Evolutionary conservation across 92 coral and sea anemone species (phyloP), one percentile per base, ranked within the genome.

Genomic region (Umimayanthus kanabou): DNA sequence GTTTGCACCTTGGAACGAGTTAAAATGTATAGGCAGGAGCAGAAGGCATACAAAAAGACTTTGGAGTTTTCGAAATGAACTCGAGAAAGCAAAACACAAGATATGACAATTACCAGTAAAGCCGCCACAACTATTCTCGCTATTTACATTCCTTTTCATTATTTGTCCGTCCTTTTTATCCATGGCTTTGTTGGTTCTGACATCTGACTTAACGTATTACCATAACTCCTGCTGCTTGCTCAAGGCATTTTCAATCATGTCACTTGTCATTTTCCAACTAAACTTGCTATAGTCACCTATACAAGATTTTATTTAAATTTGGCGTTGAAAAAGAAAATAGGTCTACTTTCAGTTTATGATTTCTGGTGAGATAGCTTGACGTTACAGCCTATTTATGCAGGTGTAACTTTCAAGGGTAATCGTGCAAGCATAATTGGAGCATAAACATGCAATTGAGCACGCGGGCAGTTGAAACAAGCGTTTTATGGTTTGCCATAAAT

Each of bases 371-470:
- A 22, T 61, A 4, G n/a, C 7, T 18, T 3, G 8, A 61, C 20
- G 66, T 23, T 15, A 5, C 9, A 8, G 14, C 13, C 53, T 47
- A 13, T 77, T 9, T 77, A 57, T 11, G 69, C 30, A 79, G 64
- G 20, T 55, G 28, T 67, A 58, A n/a, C 72, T 80, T 78, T 47
- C 47, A 80, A 14, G 84, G 71, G 23, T 80, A 80, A 58, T 80
- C 69, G 15, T 7, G 37, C 67, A 13, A 29, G 28, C 15, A 18
- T 80, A 80, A 80, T 33, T 80, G 49, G 37, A 39, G 49, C 70
- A 57, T 80, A 80, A 80, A 80, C 84, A 80, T 72, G 76, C 40
- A 72, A 72, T 33, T 72, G 76, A 72, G 40, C 37, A 72, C 29
- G 72, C 72, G 49, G 30, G 30, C 7, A 80, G 47, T 42, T 30